These are phyloP conservation scores for Podabrus alpinus DNA, from an alignment of 2,888 invertebrate genomes.

Conservation along the genomic window DNA sequence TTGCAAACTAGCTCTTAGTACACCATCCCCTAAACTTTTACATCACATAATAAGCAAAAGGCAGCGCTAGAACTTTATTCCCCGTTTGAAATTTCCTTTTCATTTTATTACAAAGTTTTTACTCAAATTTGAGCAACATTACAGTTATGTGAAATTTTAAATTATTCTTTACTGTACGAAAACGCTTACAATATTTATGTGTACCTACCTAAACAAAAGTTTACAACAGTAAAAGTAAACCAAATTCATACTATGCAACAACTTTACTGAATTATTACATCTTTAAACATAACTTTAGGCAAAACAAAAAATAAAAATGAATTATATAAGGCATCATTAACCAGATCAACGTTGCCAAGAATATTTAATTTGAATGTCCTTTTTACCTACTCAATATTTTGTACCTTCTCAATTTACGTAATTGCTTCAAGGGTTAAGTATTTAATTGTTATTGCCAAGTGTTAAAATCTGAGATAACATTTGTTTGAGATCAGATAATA, in stretches of 20 bases:
- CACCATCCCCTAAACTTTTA: conserved; percentile 41
- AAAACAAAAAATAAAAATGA: background rate
- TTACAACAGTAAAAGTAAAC: background rate
- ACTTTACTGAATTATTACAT: background rate
- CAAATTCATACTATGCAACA: background rate
- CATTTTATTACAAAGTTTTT: conserved; percentile 30
- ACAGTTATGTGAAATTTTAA: conserved; percentile 20
- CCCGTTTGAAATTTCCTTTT: conserved; percentile 38
- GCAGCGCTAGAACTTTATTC: conserved; percentile 39
- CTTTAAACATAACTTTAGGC: background rate
- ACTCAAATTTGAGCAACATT: conserved; percentile 27
- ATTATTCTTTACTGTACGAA: conserved; percentile 13
- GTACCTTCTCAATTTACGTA: background rate
- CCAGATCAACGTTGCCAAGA: background rate
- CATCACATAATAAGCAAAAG: conserved; percentile 41
- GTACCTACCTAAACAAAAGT: background rate
- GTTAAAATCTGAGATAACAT: background rate
- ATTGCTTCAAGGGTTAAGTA: background rate
- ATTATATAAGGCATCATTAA: too few species aligned
- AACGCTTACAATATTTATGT: background rate
- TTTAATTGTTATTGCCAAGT: background rate
- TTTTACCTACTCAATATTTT: background rate
- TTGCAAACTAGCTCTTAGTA: conserved; percentile 46
- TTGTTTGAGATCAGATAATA: background rate
- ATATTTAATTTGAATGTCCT: background rate